Evolutionary conservation across 2,113 vertebrate genomes (phyloP), one percentile per base, ranked within the genome.

Genomic region (Diadophis punctatus): DNA sequence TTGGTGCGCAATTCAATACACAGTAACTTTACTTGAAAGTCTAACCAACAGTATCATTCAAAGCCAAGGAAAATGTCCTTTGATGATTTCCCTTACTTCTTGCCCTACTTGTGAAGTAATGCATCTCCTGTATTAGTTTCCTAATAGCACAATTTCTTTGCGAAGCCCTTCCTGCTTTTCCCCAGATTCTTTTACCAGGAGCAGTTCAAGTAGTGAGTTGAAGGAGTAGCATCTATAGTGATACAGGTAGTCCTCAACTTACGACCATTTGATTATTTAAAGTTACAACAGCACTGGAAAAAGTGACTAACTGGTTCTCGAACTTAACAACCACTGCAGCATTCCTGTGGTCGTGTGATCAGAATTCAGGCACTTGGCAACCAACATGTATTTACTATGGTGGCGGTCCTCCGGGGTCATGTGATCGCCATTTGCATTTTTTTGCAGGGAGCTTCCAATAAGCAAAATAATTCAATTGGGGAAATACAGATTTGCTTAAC

Each of bases 11-110:
- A 93, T 87, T 52, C 46, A 74, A 16, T 89, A 63, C 68, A 0
- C 0, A 27, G 51, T 8, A 51, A 89, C 30, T 92, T 51, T 88
- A 93, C 90, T 86, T 55, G 27, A 63, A 10, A 22, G 68, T 53
- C 16, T 51, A 58, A 90, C 34, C 60, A 90, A 94, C 2, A 1
- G 91, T 96, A 91, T 94, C 80, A 88, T 85, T 85, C 0, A 0
- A 0, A 34, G 86, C 63, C 88, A 94, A 90, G 89, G 93, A 94
- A 87, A 95, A 94, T 88, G 92, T 86, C 90, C 87, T 87, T 93
- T 93, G 23, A 49, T 49, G 12, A 39, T 56, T 88, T n/a, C 60
- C 23, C 16, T 49, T 91, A 30, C 12, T 74, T 46, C 23, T 91
- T 89, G 34, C 25, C 91, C 60, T 11, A 52, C 43, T 53, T 34